Conservation (phyloP, 1,140 invertebrate species). For the Listronotus bonariensis region DNA sequence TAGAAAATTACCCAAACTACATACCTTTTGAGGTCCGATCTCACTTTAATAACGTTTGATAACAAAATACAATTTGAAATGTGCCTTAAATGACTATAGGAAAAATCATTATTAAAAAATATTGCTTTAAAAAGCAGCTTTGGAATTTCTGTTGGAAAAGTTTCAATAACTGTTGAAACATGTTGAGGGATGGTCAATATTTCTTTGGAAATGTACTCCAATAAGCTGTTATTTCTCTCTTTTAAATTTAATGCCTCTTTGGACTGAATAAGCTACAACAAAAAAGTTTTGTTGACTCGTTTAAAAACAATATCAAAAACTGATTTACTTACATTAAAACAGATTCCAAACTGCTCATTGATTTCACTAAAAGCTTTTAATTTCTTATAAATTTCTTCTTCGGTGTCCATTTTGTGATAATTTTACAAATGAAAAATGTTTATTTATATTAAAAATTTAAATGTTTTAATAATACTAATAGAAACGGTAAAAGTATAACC, state of each 20-base stretch:
- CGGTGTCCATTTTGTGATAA: constrained; percentile 13
- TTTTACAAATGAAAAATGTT: no score
- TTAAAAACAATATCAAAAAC: constrained; percentile 11
- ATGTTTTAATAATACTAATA: no score
- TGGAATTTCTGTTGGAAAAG: constrained; percentile 42
- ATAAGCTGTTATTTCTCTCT: constrained; percentile 24
- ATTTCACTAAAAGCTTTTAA: constrained; percentile 38
- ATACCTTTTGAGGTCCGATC: constrained; percentile 42
- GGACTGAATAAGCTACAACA: constrained; percentile 12
- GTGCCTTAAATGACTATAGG: constrained; percentile 34
- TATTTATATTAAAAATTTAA: no score
- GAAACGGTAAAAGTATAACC: no score
- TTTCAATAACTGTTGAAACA: constrained; percentile 37
- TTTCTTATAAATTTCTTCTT: constrained; percentile 21
- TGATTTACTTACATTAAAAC: constrained; percentile 35
- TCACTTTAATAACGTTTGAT: constrained; percentile 35
- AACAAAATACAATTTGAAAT: constrained; percentile 41
- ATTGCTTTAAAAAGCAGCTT: constrained; percentile 42
- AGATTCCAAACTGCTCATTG: constrained; percentile 42
- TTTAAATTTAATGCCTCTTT: constrained; percentile 20
- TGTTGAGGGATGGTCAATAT: constrained; percentile 42
- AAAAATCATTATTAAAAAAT: constrained; percentile 25
- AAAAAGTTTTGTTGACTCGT: constrained; percentile 20
- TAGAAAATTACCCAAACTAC: no score
- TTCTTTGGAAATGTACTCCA: constrained; percentile 40